Evolutionary conservation across 1,140 invertebrate species (phyloP).

Genomic region (Cecropterus lyciades): DNA sequence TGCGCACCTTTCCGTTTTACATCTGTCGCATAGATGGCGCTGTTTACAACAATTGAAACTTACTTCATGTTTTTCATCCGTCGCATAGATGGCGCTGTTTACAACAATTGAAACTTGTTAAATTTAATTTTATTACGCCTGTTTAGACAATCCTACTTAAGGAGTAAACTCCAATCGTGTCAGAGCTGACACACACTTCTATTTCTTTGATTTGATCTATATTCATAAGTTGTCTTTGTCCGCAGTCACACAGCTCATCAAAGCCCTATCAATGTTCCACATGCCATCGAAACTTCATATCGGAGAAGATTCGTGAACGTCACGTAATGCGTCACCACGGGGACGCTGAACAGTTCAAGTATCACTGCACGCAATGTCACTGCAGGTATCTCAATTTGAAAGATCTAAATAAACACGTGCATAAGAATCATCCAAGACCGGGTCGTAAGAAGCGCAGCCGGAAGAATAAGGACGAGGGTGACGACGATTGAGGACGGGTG

Average conservation of each 20-base stretch:
- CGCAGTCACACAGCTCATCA: conserved; percentile 64
- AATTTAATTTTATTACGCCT: too few species aligned
- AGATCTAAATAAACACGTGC: conserved; percentile 63
- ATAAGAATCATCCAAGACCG: conserved; percentile 63
- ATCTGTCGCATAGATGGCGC: too few species aligned
- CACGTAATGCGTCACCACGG: conserved; percentile 62
- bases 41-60: too few species aligned
- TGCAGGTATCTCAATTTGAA: conserved; percentile 62
- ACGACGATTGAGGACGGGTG: not conserved
- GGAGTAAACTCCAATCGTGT: too few species aligned
- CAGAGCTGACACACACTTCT: too few species aligned
- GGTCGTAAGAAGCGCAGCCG: conserved; percentile 50
- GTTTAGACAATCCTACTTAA: too few species aligned
- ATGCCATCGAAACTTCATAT: conserved; percentile 63
- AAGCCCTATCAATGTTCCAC: conserved; percentile 60
- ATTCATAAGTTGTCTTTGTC: not conserved
- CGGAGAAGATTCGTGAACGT: conserved; percentile 55
- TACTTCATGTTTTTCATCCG: too few species aligned
- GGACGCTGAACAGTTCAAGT: conserved; percentile 62
- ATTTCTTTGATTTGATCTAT: too few species aligned
- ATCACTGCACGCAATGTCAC: conserved; percentile 58
- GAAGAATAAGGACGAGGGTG: conserved; percentile 14
- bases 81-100: too few species aligned
- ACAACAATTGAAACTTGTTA: too few species aligned
- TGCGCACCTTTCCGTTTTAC: too few species aligned